phyloP scores from a whole-genome alignment of 2,797 vertebrate genomes.

The Nannoperca australis region DNA sequence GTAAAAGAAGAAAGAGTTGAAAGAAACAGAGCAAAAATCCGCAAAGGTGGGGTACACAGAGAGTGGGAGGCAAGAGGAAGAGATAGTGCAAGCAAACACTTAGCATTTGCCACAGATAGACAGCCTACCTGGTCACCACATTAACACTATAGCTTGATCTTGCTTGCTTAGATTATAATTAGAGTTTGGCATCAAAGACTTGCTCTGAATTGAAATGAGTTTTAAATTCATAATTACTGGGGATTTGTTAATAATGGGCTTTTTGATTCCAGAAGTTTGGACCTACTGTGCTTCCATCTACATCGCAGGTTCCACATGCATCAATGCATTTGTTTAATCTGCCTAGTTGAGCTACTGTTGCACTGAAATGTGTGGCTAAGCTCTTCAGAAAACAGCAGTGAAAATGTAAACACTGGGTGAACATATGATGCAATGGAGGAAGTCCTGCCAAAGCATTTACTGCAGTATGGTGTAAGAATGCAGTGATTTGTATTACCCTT shows the following conservation, averaged over 20 bases:
- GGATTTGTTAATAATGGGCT: neutral
- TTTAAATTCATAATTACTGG: neutral
- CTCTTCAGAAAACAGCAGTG: neutral
- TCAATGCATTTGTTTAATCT: neutral
- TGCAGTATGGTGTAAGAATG: neutral
- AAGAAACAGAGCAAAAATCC: slow-evolving; percentile 66
- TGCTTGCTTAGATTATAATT: slow-evolving; percentile 2
- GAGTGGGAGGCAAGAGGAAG: slow-evolving; percentile 15
- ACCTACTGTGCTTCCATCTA: neutral
- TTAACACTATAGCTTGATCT: slow-evolving; percentile 7
- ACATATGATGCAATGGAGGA: slow-evolving; percentile 4
- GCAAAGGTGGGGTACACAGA: slow-evolving; percentile 41
- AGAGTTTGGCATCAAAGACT: neutral
- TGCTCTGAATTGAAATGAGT: neutral
- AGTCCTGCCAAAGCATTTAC: slow-evolving; percentile 15
- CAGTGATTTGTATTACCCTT: slow-evolving; percentile 11
- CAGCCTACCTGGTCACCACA: slow-evolving; percentile 16
- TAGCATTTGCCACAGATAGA: slow-evolving; percentile 53
- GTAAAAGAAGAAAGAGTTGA: slow-evolving; percentile 73
- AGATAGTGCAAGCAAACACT: slow-evolving; percentile 55
- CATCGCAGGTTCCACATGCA: neutral
- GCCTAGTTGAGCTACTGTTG: neutral
- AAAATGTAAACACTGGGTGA: slow-evolving; percentile 6
- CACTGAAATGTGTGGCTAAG: neutral
- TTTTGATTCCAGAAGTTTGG: neutral